Conservation (phyloP, 2,113 vertebrate species). For the Alces alces region DNA sequence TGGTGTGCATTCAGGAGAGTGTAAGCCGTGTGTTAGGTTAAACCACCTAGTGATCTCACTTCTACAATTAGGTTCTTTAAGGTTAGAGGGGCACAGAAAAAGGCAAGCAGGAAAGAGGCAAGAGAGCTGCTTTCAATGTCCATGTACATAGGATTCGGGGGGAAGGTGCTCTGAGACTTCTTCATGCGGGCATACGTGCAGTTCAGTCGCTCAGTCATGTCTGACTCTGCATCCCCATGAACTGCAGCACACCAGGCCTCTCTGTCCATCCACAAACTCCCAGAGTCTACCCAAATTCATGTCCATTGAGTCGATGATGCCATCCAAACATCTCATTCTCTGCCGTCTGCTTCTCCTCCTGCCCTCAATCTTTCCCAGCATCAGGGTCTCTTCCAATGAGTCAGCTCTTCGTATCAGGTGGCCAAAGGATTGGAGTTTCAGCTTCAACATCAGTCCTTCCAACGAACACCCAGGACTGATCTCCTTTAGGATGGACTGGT, state of each 20-base stretch:
- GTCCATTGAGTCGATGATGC: background rate
- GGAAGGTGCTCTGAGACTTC: background rate
- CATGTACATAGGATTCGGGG: background rate
- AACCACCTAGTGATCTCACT: background rate
- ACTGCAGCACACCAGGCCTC: background rate
- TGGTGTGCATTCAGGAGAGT: background rate
- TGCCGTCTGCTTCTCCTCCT: accelerated
- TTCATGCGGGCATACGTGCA: background rate
- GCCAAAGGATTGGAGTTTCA: background rate
- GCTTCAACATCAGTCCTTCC: background rate
- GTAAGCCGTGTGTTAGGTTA: background rate
- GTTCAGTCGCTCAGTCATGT: background rate
- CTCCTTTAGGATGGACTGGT: background rate
- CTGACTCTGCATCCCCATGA: background rate
- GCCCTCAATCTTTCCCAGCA: background rate
- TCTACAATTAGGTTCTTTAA: background rate
- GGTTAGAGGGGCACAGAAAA: background rate
- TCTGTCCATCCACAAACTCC: background rate
- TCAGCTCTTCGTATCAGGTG: background rate
- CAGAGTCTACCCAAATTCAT: background rate
- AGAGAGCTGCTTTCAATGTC: background rate
- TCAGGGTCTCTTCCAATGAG: background rate
- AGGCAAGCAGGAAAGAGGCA: background rate
- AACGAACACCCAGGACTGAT: background rate
- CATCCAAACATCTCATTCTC: background rate